A percentile compares a stretch with the other conserved stretches of the same genome.
phyloP scores from a whole-genome alignment of 2,797 vertebrate genomes.

The Tarsius wallacei region DNA sequence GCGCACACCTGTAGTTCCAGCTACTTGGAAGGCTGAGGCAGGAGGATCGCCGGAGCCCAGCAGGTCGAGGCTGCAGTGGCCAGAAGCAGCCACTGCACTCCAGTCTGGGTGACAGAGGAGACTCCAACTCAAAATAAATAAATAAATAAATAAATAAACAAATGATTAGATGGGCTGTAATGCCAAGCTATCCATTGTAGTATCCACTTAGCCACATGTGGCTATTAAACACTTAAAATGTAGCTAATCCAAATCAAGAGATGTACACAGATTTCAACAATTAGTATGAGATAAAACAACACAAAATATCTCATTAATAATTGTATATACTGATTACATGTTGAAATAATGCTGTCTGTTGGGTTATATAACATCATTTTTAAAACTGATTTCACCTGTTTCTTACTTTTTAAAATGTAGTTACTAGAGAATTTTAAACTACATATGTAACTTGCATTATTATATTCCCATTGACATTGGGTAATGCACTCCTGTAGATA shows the following conservation, averaged over 20 bases:
- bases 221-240: neutral
- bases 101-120: too few species aligned
- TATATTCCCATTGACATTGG: neutral
- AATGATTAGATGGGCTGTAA: neutral
- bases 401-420: neutral
- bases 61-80: too few species aligned
- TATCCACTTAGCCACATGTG: neutral
- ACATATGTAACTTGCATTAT: neutral
- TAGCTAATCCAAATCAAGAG: neutral
- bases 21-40: too few species aligned
- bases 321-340: neutral
- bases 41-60: too few species aligned
- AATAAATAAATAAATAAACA: too few species aligned
- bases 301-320: neutral
- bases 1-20: too few species aligned
- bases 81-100: too few species aligned
- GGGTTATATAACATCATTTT: neutral
- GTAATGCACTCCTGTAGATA: neutral
- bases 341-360: neutral
- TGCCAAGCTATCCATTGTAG: neutral
- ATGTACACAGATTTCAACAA: neutral
- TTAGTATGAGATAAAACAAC: neutral
- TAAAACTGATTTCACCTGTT: neutral
- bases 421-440: constrained; percentile 37
- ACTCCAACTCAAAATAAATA: too few species aligned